Evolutionary conservation across 2,113 vertebrate species (phyloP).

Genomic region (Sinocyclocheilus anshuiensis): DNA sequence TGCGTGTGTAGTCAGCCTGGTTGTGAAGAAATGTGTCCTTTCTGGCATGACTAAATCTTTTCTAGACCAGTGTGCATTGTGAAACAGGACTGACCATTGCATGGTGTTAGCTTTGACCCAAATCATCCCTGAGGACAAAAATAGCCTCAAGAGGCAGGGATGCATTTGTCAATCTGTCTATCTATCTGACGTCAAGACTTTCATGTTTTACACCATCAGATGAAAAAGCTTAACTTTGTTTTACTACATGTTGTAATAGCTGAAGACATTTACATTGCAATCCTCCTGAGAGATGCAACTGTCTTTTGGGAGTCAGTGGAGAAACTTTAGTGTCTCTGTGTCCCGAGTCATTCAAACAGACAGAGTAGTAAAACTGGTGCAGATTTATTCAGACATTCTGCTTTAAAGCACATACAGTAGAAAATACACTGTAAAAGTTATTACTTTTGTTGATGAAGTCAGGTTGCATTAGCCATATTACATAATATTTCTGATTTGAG

Average conservation of each 20-base stretch:
- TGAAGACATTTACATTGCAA: neutral
- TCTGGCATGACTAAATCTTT: slow-evolving; percentile 46
- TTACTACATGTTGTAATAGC: slow-evolving; percentile 4
- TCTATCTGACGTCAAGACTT: neutral
- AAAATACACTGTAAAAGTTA: neutral
- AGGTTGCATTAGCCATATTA: neutral
- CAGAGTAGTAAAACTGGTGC: neutral
- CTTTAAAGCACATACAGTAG: neutral
- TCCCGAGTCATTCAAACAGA: neutral
- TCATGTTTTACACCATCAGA: slow-evolving; percentile 14
- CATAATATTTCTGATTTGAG: neutral
- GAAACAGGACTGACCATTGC: slow-evolving; percentile 63
- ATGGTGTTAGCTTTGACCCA: slow-evolving; percentile 37
- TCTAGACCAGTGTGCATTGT: slow-evolving; percentile 28
- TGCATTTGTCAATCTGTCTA: neutral
- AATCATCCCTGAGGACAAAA: neutral
- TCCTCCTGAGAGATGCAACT: slow-evolving; percentile 29
- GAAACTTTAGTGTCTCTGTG: slow-evolving; percentile 38
- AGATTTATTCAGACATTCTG: slow-evolving; percentile 27
- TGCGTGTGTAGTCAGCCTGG: slow-evolving; percentile 36
- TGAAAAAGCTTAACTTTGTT: neutral
- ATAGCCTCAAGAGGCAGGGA: neutral
- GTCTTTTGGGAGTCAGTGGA: slow-evolving; percentile 18
- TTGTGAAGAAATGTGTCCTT: slow-evolving; percentile 43
- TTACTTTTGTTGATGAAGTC: neutral